phyloP scores from a whole-genome alignment of 2,113 vertebrate species.

The Romanogobio albipinnatus region DNA sequence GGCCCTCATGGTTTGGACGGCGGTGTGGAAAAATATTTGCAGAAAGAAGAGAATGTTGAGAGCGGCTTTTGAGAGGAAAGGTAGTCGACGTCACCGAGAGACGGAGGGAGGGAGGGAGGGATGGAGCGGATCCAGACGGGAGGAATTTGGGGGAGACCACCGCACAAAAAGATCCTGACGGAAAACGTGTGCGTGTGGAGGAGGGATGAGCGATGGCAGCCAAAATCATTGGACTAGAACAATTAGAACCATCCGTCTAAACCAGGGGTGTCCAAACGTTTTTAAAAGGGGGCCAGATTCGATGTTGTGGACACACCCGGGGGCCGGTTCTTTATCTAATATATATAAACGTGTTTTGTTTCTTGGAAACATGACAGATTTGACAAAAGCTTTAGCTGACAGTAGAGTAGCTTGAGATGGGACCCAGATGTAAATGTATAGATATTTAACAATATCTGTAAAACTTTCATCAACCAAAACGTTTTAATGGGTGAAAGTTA shows the following conservation, averaged over 20 bases:
- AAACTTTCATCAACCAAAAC: too few relatives aligned
- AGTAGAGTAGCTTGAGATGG: too few relatives aligned
- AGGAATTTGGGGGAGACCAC: background rate
- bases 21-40: conserved; percentile 74
- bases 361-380: too few relatives aligned
- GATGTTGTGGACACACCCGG: too few relatives aligned
- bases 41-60: conserved; percentile 64
- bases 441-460: too few relatives aligned
- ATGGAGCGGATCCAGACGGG: background rate
- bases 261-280: too few relatives aligned
- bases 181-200: conserved; percentile 9
- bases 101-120: conserved; percentile 15
- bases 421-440: too few relatives aligned
- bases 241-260: background rate
- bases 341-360: too few relatives aligned
- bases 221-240: background rate
- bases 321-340: too few relatives aligned
- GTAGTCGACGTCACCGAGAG: conserved; percentile 54
- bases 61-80: conserved; percentile 54
- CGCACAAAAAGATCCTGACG: conserved; percentile 19
- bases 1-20: conserved; percentile 74
- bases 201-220: background rate
- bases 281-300: too few relatives aligned
- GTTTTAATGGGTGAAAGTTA: too few relatives aligned
- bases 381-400: too few relatives aligned